phyloP scores from a whole-genome alignment of 2,113 vertebrate species.

The Entelurus aequoreus region DNA sequence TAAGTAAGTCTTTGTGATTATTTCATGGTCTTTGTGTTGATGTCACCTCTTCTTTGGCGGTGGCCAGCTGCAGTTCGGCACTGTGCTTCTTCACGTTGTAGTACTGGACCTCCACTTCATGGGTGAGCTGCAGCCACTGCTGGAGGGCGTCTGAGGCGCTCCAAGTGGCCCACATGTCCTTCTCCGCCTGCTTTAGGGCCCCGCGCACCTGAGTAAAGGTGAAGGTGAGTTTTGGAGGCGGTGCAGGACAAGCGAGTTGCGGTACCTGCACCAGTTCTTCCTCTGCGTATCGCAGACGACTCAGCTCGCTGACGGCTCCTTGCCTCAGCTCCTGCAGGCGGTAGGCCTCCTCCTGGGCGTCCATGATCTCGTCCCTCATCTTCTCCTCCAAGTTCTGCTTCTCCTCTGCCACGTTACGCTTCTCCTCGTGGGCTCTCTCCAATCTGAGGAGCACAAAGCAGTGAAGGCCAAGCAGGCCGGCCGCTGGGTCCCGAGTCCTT shows the following conservation, averaged over 20 bases:
- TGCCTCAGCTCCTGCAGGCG: slow-evolving; percentile 82
- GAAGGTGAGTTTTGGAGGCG: not conserved
- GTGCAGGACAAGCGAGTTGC: no score
- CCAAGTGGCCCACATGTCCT: slow-evolving; percentile 67
- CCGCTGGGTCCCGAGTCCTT: slow-evolving; percentile 26
- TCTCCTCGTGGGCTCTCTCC: slow-evolving; percentile 92
- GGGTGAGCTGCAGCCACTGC: slow-evolving; percentile 92
- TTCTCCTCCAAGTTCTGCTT: slow-evolving; percentile 94
- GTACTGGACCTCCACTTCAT: slow-evolving; percentile 95
- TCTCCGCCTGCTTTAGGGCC: slow-evolving; percentile 69
- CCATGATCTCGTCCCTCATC: slow-evolving; percentile 94
- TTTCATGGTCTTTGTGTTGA: no score
- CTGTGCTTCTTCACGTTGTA: slow-evolving; percentile 93
- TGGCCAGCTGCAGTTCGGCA: slow-evolving; percentile 85
- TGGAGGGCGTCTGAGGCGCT: slow-evolving; percentile 81
- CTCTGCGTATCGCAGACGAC: slow-evolving; percentile 90
- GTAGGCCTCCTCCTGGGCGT: slow-evolving; percentile 90
- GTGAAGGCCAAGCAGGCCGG: not conserved
- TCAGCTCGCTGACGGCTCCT: slow-evolving; percentile 88
- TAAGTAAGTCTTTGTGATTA: no score
- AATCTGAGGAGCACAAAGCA: slow-evolving; percentile 65
- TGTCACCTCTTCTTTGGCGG: slow-evolving; percentile 91
- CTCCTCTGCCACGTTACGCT: slow-evolving; percentile 90
- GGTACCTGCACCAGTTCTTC: slow-evolving; percentile 89
- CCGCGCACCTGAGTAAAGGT: slow-evolving; percentile 54